These are phyloP conservation scores for Sebastes itinus DNA, from an alignment of 2,797 vertebrate genomes.

Conservation along the genomic window DNA sequence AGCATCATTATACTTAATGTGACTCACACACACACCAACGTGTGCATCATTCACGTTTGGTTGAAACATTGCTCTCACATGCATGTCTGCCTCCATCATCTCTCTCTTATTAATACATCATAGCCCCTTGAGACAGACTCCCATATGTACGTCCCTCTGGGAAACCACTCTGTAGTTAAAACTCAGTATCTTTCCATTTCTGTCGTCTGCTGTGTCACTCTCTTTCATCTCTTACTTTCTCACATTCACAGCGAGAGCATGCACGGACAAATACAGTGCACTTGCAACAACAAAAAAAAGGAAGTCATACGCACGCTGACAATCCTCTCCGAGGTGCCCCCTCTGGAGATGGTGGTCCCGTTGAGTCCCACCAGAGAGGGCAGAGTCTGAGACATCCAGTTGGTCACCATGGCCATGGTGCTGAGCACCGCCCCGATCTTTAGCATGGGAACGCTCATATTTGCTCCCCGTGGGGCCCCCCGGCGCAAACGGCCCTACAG, in stretches of 20 bases:
- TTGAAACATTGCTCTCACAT: conserved; percentile 44
- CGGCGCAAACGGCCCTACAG: conserved; percentile 44
- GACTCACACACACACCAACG: conserved; percentile 11
- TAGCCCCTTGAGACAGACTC: conserved; percentile 1
- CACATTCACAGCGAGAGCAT: neutral
- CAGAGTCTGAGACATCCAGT: conserved; percentile 98
- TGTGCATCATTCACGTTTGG: conserved; percentile 36
- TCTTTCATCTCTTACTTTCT: conserved; percentile 7
- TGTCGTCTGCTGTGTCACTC: conserved; percentile 24
- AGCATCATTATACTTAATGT: conserved; percentile 32
- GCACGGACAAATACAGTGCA: conserved; percentile 18
- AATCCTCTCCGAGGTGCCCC: conserved; percentile 91
- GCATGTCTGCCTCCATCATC: conserved; percentile 22
- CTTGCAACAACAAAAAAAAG: conserved; percentile 22
- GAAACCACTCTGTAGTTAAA: conserved; percentile 1
- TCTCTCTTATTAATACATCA: conserved; percentile 20
- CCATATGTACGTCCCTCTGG: neutral
- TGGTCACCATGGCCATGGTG: conserved; percentile 98
- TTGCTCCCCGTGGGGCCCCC: conserved; percentile 72
- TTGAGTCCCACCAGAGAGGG: conserved; percentile 94
- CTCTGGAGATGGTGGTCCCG: conserved; percentile 88
- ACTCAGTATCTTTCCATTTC: neutral
- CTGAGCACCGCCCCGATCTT: conserved; percentile 96
- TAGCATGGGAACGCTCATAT: conserved; percentile 92
- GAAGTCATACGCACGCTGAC: conserved; percentile 86